Evolutionary conservation across 1,140 invertebrate genomes (phyloP).

Genomic region (Zaprionus tsacasi): DNA sequence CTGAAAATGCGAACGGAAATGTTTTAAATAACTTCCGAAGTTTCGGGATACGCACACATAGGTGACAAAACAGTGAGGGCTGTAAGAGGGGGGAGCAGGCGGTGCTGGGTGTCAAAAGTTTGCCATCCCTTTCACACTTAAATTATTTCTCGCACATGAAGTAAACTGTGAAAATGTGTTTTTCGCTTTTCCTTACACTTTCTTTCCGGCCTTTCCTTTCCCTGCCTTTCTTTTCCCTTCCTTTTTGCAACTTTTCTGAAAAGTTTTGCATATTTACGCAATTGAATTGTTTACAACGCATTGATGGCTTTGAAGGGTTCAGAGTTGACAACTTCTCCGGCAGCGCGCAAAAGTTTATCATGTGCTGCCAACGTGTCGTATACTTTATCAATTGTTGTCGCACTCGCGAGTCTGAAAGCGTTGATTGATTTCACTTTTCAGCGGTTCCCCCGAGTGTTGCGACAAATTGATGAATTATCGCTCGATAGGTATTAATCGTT

Average conservation of each 20-base stretch:
- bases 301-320: conserved; percentile 63
- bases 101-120: conserved; percentile 15
- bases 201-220: neutral
- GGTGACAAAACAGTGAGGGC: conserved; percentile 61
- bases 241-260: conserved; percentile 22
- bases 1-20: conserved; percentile 52
- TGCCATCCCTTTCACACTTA: conserved; percentile 33
- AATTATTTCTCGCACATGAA: conserved; percentile 60
- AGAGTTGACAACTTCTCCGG: conserved; percentile 40
- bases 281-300: conserved; percentile 74
- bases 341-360: conserved; percentile 42
- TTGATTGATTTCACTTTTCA: conserved; percentile 62
- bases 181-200: conserved; percentile 1
- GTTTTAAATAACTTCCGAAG: conserved; percentile 73
- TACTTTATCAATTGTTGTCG: conserved; percentile 62
- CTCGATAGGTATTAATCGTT: conserved; percentile 7
- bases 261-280: conserved; percentile 65
- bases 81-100: neutral
- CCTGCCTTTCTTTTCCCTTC: neutral
- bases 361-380: conserved; percentile 49
- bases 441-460: conserved; percentile 1
- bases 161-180: conserved; percentile 41
- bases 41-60: conserved; percentile 26
- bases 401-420: conserved; percentile 37
- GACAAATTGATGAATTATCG: conserved; percentile 45